Evolutionary conservation across 1,140 invertebrate genomes (phyloP).

Genomic region (Forficula auricularia): DNA sequence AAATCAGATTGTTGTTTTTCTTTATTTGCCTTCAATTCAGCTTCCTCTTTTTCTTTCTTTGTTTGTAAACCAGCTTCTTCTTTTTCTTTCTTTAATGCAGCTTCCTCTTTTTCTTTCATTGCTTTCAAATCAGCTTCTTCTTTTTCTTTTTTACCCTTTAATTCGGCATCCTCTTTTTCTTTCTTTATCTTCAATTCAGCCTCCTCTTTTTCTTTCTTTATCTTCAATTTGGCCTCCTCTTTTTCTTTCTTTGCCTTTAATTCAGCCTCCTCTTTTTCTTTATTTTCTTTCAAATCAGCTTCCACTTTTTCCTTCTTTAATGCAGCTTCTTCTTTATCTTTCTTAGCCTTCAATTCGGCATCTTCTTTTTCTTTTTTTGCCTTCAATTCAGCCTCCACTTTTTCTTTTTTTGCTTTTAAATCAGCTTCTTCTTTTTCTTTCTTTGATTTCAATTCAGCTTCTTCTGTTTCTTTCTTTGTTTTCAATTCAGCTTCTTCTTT

Average conservation of each 20-base stretch:
- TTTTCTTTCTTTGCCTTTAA: slow-evolving; percentile 15
- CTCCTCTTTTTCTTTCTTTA: slow-evolving; percentile 15
- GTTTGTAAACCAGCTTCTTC: slow-evolving; percentile 14
- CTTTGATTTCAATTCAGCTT: slow-evolving; percentile 8
- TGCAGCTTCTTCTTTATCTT: slow-evolving; percentile 10
- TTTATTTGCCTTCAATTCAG: slow-evolving; percentile 8
- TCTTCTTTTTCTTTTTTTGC: slow-evolving; percentile 14
- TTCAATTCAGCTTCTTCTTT: slow-evolving; percentile 13
- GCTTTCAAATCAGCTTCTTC: slow-evolving; percentile 19
- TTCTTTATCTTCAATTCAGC: slow-evolving; percentile 19
- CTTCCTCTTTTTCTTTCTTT: slow-evolving; percentile 7
- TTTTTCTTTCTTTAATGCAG: slow-evolving; percentile 18
- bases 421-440: slow-evolving; percentile 14
- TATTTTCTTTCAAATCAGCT: slow-evolving; percentile 9
- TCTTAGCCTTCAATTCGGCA: slow-evolving; percentile 8
- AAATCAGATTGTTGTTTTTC: slow-evolving; percentile 14
- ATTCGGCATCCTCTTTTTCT: slow-evolving; percentile 13
- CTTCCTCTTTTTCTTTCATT: slow-evolving; percentile 20
- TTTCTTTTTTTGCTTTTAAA: slow-evolving; percentile 6
- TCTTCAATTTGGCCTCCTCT: slow-evolving; percentile 10
- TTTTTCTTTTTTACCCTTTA: slow-evolving; percentile 8
- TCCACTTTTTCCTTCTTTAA: slow-evolving; percentile 9
- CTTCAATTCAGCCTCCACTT: slow-evolving; percentile 9
- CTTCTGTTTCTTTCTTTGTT: slow-evolving; percentile 10
- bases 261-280: slow-evolving; percentile 11